A percentile compares a stretch with the other conserved stretches of the same genome.
Evolutionary conservation across 2,888 invertebrate species (phyloP).

Genomic region (Xylota segnis): DNA sequence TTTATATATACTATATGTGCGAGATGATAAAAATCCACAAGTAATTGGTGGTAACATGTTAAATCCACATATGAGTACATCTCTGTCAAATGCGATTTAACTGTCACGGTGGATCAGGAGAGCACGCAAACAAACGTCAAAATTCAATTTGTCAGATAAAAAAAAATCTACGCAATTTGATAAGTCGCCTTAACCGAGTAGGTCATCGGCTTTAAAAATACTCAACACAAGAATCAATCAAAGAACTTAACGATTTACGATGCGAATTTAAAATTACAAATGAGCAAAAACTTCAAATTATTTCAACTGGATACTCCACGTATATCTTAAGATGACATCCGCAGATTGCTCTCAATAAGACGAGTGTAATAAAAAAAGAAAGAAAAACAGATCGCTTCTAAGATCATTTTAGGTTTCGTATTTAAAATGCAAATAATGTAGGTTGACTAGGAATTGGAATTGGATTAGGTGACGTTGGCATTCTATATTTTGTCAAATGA

Average conservation of each 20-base stretch:
- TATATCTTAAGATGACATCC: conserved; percentile 20
- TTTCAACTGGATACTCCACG: not conserved
- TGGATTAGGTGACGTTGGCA: not conserved
- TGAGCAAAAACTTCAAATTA: not conserved
- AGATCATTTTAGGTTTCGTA: not conserved
- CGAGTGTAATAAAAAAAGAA: conserved; percentile 1
- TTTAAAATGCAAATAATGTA: conserved; percentile 17
- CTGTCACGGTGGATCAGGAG: conserved; percentile 28
- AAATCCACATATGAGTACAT: not conserved
- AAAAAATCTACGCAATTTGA: not conserved
- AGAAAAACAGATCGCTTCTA: not conserved
- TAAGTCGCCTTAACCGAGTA: conserved; percentile 12
- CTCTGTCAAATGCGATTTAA: conserved; percentile 22
- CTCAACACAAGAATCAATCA: not conserved
- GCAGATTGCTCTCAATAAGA: conserved; percentile 13
- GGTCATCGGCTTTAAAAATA: conserved; percentile 32
- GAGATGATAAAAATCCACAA: conserved; percentile 2
- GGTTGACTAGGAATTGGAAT: not conserved
- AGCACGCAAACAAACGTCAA: conserved; percentile 2
- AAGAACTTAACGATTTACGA: conserved; percentile 6
- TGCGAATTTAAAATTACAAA: not conserved
- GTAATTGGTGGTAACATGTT: conserved; percentile 1
- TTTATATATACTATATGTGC: not conserved
- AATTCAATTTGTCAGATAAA: not conserved
- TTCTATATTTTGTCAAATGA: conserved; percentile 6